Evolutionary conservation across 2,888 invertebrate genomes (phyloP), one percentile per base, ranked within the genome.

Genomic region (Hoplodrina blanda): DNA sequence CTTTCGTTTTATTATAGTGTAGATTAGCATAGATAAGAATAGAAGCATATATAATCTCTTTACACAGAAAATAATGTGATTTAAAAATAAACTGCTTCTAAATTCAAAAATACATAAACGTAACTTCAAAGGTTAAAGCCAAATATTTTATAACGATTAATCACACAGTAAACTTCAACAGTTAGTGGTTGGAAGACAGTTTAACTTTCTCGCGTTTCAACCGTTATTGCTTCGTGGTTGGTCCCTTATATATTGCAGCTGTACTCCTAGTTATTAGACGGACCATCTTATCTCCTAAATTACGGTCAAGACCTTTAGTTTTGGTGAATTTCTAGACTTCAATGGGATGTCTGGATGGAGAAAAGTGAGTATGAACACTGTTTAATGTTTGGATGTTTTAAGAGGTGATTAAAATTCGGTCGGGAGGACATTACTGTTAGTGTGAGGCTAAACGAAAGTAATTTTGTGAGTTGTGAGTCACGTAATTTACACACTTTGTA

Each of bases 261-360:
- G 61, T 65, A 80, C 33, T 10, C 19, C 19, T 13, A 53, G 65
- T 60, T 78, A 78, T 80, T 74, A 75, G 52, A 60, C 44, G 60
- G 37, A 55, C 77, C 57, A 71, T 78, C 63, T 76, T 80, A 71
- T 76, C 76, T 80, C n/a, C 46, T 71, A 80, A 78, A 78, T 80
- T 53, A 78, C 76, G 80, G 78, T 80, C 62, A 52, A 53, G 55
- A 41, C 50, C 65, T 66, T 41, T 37, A 52, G 30, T 19, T 52
- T 52, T 50, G 25, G 59, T 30, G 6, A 62, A 69, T 64, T 77
- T 80, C 62, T 65, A 53, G 66, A 49, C 70, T 66, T 17, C 37
- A 57, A 62, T 78, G n/a, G 25, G 56, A 69, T 69, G 76, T 69
- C 50, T 62, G 69, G 63, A 65, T 65, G 37, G 74, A 52, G 37